Evolutionary conservation across 2,888 invertebrate genomes (phyloP), one percentile per base, ranked within the genome.

Genomic region (Chrysolina americana): DNA sequence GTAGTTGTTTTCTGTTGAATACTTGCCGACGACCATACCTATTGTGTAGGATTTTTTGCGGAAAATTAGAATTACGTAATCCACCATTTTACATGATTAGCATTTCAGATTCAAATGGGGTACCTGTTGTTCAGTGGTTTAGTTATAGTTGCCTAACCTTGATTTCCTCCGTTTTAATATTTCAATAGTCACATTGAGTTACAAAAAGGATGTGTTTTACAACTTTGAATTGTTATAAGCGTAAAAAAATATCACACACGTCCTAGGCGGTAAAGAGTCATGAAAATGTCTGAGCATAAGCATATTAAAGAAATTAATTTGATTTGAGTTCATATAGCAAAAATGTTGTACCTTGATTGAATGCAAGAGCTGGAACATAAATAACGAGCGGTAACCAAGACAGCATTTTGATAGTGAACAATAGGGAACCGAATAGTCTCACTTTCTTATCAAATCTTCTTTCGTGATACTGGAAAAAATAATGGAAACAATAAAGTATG

Each of bases 341-440:
- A 47, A 19, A 23, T 50, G 48, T 65, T 79, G 82, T 90, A 93
- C 93, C 93, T 92, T 95, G 94, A 88, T 93, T 93, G 83, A 97
- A 93, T 1, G 96, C 96, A 82, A 96, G 88, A 2, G 96, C 95
- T 68, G 96, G 96, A 5, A 96, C 96, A 86, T 96, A 96, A 76
- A 97, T 93, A 0, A 96, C 96, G 73, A 96, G 93, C 1, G 96
- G 95, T 86, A 94, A 94, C 86, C 94, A 94, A 21, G 94, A 89
- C 84, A 94, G 84, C 94, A 94, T 93, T 89, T 94, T 94, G 17
- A 93, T 90, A 10, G 94, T 89, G 84, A 94, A 94, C 84, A 94
- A 90, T 63, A 91, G 88, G 0, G 93, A 93, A 71, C 94, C 94
- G 82, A 94, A 87, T 23, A 93, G 87, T 73, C 93, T 89, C 36